Evolutionary conservation across 35 echinoderm and acorn worm genomes (phyloP).

Genomic region (Patiria miniata): DNA sequence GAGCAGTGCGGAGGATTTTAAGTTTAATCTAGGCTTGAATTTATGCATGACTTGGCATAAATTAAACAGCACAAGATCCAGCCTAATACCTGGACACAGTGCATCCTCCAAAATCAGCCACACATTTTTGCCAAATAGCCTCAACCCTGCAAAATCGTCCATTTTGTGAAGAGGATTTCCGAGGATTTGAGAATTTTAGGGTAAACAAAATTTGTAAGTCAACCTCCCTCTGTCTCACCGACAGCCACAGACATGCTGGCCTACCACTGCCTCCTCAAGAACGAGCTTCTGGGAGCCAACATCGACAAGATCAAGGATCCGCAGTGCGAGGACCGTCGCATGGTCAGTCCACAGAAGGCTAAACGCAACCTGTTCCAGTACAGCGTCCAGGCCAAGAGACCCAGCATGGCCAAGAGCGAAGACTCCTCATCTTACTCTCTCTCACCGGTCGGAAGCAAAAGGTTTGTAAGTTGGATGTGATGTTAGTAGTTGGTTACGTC

Average conservation of each 20-base stretch:
- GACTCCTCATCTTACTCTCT: slow-evolving; percentile 88
- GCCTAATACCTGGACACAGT: too few relatives aligned
- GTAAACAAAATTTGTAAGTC: too few relatives aligned
- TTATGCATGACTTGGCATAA: too few relatives aligned
- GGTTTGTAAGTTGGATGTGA: slow-evolving; percentile 34
- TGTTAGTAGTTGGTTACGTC: background rate
- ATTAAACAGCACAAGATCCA: too few relatives aligned
- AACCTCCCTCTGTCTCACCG: background rate
- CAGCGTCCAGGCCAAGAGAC: slow-evolving; percentile 76
- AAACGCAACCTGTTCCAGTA: slow-evolving; percentile 88
- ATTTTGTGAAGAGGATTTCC: too few relatives aligned
- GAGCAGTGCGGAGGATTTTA: too few relatives aligned
- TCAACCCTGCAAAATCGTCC: too few relatives aligned
- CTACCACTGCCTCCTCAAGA: slow-evolving; percentile 96
- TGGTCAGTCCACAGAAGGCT: slow-evolving; percentile 84
- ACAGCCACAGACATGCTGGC: slow-evolving; percentile 76
- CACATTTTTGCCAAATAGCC: too few relatives aligned
- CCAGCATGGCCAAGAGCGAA: slow-evolving; percentile 51
- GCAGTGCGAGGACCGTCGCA: slow-evolving; percentile 92
- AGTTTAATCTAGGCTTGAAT: too few relatives aligned
- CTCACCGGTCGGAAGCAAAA: slow-evolving; percentile 93
- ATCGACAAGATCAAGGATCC: slow-evolving; percentile 98
- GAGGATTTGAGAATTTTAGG: too few relatives aligned
- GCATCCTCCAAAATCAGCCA: too few relatives aligned
- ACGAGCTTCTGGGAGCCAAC: slow-evolving; percentile 89